Evolutionary conservation across 1,140 invertebrate species (phyloP), one percentile per base, ranked within the genome.

Genomic region (Lasioglossum baleicum): DNA sequence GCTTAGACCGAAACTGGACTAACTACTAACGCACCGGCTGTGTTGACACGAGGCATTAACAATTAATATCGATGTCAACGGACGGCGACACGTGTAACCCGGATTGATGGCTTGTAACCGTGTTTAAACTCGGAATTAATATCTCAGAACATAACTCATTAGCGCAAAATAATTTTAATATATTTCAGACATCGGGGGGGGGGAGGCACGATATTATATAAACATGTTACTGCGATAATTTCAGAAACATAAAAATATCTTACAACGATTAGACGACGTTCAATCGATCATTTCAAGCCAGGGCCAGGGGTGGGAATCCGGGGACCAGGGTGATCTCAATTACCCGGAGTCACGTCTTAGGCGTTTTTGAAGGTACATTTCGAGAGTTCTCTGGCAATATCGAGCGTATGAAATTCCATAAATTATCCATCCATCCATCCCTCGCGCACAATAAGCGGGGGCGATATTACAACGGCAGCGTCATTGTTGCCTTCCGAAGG

Each of bases 1-100:
- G 89, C 90, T 90, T 90, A 90, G 85, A 83, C 82, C 75, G 80
- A 81, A 80, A 82, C 80, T 80, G 70, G 70, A 53, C 81, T 86
- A 86, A 86, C 81, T 81, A 68, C 71, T 77, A 75, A 76, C 85
- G 81, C 85, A 61, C 64, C 80, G 70, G 40, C 61, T 70, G 64
- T 89, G 82, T 90, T 90, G 85, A 76, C 72, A 31, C 61, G 88
- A 83, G 53, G 83, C 75, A 87, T 90, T 84, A 83, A 70, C 82
- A 69, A 67, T 80, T 74, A 75, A 79, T 73, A 35, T 35, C 11
- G 44, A n/a, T 63, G 76, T 42, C 40, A 8, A 26, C 13, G 7
- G 17, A 31, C 15, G 15, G 48, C 42, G 22, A 17, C 31, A 13
- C n/a, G 42, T 72, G 11, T 44, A 68, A 42, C 13, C 5, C n/a